A percentile compares a stretch with the other conserved stretches of the same genome.
These are phyloP conservation scores for Drosophila asahinai DNA, from an alignment of 1,140 invertebrate species.

Conservation along the genomic window DNA sequence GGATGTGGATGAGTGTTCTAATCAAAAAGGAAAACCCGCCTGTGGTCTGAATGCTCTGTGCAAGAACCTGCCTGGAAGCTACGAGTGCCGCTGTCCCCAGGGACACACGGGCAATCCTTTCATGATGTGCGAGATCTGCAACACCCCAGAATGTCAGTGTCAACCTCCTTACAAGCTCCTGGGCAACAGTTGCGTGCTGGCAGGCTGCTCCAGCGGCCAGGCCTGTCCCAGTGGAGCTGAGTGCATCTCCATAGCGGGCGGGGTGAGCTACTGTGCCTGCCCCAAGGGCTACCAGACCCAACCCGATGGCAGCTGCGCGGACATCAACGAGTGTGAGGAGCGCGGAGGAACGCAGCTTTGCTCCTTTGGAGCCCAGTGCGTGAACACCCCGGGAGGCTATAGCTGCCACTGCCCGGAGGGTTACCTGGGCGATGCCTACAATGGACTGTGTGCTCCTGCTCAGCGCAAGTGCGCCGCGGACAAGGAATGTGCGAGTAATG, in stretches of 20 bases:
- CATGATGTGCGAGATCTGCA: constrained; percentile 93
- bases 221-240: constrained; percentile 93
- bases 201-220: constrained; percentile 91
- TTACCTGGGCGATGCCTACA: constrained; percentile 88
- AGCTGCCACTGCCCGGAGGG: constrained; percentile 93
- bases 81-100: constrained; percentile 95
- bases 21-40: constrained; percentile 89
- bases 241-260: constrained; percentile 94
- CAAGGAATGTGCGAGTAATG: constrained; percentile 93
- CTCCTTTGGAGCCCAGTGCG: constrained; percentile 94
- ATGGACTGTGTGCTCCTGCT: constrained; percentile 91
- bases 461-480: constrained; percentile 93
- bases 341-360: constrained; percentile 89
- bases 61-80: constrained; percentile 97
- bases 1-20: constrained; percentile 95
- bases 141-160: constrained; percentile 93
- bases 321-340: constrained; percentile 93
- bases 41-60: constrained; percentile 95
- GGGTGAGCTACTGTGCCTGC: constrained; percentile 95
- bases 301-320: constrained; percentile 91
- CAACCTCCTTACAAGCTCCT: constrained; percentile 94
- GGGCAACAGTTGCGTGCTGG: constrained; percentile 92
- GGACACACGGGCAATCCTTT: constrained; percentile 96
- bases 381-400: constrained; percentile 92
- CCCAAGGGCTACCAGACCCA: constrained; percentile 92